Evolutionary conservation across 2,113 vertebrate species (phyloP).

Genomic region (Orthonyx spaldingii): DNA sequence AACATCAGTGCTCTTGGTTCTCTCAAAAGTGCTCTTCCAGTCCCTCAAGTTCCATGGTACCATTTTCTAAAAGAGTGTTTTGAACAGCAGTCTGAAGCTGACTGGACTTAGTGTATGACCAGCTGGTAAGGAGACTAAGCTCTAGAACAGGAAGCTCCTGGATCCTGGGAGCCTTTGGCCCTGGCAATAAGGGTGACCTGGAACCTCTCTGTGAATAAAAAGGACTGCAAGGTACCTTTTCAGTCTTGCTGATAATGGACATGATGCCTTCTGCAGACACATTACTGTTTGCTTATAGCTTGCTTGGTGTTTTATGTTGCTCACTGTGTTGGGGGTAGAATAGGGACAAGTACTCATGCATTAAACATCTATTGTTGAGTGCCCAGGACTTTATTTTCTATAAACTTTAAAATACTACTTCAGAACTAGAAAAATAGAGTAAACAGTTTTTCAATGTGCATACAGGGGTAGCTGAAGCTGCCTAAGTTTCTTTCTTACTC

Average conservation of each 20-base stretch:
- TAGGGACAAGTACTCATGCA: not conserved
- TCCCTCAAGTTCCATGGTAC: not conserved
- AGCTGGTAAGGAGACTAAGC: not conserved
- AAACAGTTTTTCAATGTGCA: not conserved
- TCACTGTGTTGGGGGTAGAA: not conserved
- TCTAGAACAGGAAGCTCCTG: not conserved
- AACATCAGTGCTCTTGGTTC: not conserved
- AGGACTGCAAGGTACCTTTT: not conserved
- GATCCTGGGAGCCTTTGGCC: not conserved
- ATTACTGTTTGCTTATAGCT: not conserved
- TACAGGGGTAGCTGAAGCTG: not conserved
- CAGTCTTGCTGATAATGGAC: not conserved
- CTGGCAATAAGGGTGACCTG: not conserved
- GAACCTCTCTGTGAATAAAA: not conserved
- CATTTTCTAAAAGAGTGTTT: not conserved
- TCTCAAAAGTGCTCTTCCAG: not conserved
- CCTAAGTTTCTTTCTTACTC: slow-evolving; percentile 5
- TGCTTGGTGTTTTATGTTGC: not conserved
- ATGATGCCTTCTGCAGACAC: not conserved
- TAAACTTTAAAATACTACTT: slow-evolving; percentile 16
- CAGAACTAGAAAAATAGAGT: not conserved
- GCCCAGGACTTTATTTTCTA: slow-evolving; percentile 6
- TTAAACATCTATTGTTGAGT: slow-evolving; percentile 25
- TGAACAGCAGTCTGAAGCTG: not conserved
- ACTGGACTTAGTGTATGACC: not conserved